Evolutionary conservation across 2,113 vertebrate species (phyloP), one percentile per base, ranked within the genome.

Genomic region (Harpagus bidentatus): DNA sequence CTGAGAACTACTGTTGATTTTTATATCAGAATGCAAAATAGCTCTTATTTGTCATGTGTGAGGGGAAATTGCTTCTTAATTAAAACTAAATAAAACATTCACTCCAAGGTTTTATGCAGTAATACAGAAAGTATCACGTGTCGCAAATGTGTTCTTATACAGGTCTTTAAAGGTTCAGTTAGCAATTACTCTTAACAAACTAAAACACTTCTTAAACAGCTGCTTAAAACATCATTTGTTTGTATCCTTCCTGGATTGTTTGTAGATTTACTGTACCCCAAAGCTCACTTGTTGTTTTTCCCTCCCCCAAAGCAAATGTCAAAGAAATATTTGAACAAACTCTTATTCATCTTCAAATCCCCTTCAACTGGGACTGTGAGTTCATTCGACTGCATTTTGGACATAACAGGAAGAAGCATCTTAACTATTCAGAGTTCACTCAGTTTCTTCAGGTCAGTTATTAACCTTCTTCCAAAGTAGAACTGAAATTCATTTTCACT

Each of bases 321-420:
- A 99, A 99, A 87, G 99, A 99, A 98, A 99, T 99, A 98, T 99
- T 99, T 98, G 99, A 99, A 97, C 99, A 99, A 98, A 99, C 99
- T 83, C 97, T 98, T 89, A 98, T 99, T 93, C 99, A 99, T 97
- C 99, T 98, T 95, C 99, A 99, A 97, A 99, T 99, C 97, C 99
- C 99, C 95, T 99, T 99, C 98, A 99, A 99, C 98, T 99, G 99
- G 99, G 99, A 99, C 97, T 99, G 99, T 97, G 99, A 99, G 77
- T 99, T 99, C 98, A 99, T 99, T 98, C 98, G 98, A 78, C 98
- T 99, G 71, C 99, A 99, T 98, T 99, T 99, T 89, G 99, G 99
- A 90, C 99, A 99, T 96, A 99, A 99, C 96, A 98, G 98, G 95
- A 99, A 98, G 98, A 99, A 99, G 96, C 98, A 99, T 85, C 99